Base-by-base conservation (phyloP, 2,113 vertebrate genomes). In the Saguinus imperator region DNA sequence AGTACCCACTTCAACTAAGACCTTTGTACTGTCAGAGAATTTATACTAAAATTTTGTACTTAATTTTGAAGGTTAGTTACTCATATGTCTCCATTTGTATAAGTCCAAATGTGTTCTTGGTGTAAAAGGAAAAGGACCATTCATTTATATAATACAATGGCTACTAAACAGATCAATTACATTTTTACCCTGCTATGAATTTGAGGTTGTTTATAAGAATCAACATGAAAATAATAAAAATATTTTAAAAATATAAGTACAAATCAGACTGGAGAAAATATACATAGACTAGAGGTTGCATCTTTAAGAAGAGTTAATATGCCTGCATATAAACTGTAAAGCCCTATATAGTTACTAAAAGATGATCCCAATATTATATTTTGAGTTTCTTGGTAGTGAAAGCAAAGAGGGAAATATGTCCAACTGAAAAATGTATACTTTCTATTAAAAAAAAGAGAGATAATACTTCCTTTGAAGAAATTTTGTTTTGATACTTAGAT, bases 221-320 rank as follows among this genome's bases (percentile, higher is more conserved):
- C 45, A n/a, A 87, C 0, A 93, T 57, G n/a, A 91, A 97, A 96
- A 75, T 68, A 93, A 84, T 87, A 83, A 89, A 94, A 64, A 70
- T 85, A 76, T 95, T 77, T 87, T 32, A 11, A 81, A 86, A 35
- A 16, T 80, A 27, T 12, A 92, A 91, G 82, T 89, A 80, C 21
- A 92, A 94, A 94, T 93, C 48, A 93, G 91, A 73, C 13, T 81
- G 6, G n/a, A 18, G 17, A 90, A 87, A 96, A 66, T 92, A 75
- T 32, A 25, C n/a, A 45, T 29, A 68, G 9, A 58, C 12, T 40
- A 76, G 12, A 45, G 27, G 58, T 45, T 84, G 13, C 68, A 84
- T 94, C 76, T 79, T 2, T 77, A 25, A 73, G 23, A 95, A 86
- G 40, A 92, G 43, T 66, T 66, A 79, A 66, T 57, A 55, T 89